These are phyloP conservation scores for Dendroctonus valens DNA, from an alignment of 1,140 invertebrate genomes.

Conservation along the genomic window DNA sequence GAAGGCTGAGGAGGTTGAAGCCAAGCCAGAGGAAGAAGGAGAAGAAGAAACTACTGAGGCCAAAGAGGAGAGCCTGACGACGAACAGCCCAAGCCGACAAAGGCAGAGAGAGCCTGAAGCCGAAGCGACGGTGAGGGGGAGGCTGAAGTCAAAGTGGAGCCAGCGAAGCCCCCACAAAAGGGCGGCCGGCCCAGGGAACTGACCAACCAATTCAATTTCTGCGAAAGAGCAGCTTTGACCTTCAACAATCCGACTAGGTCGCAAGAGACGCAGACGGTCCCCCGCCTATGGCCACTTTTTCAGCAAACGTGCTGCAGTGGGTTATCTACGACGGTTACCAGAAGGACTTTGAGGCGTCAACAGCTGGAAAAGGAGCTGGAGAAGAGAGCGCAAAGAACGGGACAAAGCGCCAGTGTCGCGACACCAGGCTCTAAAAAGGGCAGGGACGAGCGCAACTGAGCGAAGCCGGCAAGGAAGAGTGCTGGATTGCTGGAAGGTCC, in stretches of 20 bases:
- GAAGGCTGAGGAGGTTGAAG: constrained; percentile 3
- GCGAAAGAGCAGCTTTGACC: constrained; percentile 85
- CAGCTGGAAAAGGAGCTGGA: constrained; percentile 74
- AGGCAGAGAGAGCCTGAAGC: constrained; percentile 43
- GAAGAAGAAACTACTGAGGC: constrained; percentile 40
- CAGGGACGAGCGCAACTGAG: constrained; percentile 51
- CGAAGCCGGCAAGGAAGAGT: constrained; percentile 59
- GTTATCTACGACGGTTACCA: constrained; percentile 87
- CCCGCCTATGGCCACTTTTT: constrained; percentile 74
- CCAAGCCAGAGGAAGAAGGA: constrained; percentile 42
- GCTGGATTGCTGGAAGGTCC: constrained; percentile 72
- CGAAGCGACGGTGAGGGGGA: constrained; percentile 44
- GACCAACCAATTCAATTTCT: constrained; percentile 93
- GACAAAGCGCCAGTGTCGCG: constrained; percentile 41
- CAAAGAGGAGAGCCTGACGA: constrained; percentile 35
- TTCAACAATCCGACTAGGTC: constrained; percentile 73
- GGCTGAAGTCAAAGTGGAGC: constrained; percentile 47
- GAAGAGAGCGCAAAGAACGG: constrained; percentile 55
- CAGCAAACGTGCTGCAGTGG: constrained; percentile 79
- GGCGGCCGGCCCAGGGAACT: constrained; percentile 66
- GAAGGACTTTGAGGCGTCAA: constrained; percentile 71
- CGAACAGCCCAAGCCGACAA: constrained; percentile 41
- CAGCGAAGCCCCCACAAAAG: constrained; percentile 48
- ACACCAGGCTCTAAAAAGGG: constrained; percentile 29
- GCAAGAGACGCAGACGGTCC: constrained; percentile 83